Evolutionary conservation across 2,888 invertebrate genomes (phyloP).

Genomic region (Drosophila differens): DNA sequence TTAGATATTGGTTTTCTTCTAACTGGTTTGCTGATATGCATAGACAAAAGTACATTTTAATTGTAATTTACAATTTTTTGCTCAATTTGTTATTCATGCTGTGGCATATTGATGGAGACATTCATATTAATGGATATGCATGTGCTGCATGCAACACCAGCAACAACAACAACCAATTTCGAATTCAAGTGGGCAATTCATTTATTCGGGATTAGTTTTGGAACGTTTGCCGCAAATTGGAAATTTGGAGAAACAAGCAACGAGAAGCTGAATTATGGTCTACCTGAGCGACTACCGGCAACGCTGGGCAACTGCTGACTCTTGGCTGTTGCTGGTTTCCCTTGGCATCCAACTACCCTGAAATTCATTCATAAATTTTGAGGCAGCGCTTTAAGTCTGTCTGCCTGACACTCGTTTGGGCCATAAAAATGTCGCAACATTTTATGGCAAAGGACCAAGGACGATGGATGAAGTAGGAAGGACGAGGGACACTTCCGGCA

Average conservation of each 20-base stretch:
- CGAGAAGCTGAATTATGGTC: conserved; percentile 66
- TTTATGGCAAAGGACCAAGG: conserved; percentile 61
- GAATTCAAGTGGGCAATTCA: conserved; percentile 70
- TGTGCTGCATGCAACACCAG: conserved; percentile 6
- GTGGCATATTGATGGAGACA: conserved; percentile 65
- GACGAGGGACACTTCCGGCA: conserved; percentile 76
- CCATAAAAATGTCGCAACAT: conserved; percentile 79
- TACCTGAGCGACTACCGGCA: conserved; percentile 56
- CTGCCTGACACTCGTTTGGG: conserved; percentile 63
- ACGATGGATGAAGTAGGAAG: background rate
- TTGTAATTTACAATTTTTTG: background rate
- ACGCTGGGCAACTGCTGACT: conserved; percentile 17
- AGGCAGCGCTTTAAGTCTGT: conserved; percentile 69
- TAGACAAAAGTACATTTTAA: background rate
- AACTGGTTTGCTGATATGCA: background rate
- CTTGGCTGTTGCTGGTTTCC: background rate
- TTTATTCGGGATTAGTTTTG: conserved; percentile 72
- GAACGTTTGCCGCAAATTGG: conserved; percentile 46
- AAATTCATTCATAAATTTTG: conserved; percentile 76
- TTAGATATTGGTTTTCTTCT: background rate
- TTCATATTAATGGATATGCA: conserved; percentile 64
- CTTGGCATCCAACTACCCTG: conserved; percentile 26
- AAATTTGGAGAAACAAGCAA: conserved; percentile 27
- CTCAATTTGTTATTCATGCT: background rate
- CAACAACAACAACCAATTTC: conserved; percentile 5